Evolutionary conservation across 1,140 invertebrate genomes (phyloP), one percentile per base, ranked within the genome.

Genomic region (Neodiprion fabricii): DNA sequence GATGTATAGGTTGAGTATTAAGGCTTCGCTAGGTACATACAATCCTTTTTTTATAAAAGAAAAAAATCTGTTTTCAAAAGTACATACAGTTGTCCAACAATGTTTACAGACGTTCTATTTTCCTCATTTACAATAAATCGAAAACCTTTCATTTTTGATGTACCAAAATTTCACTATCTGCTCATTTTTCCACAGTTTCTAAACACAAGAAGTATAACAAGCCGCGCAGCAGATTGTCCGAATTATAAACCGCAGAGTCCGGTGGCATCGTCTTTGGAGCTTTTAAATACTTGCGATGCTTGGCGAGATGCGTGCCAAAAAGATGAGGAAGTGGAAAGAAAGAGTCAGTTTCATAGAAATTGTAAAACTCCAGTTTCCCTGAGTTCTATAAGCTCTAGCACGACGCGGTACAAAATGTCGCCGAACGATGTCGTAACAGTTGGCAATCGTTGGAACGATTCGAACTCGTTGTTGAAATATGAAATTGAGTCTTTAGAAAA

Each of bases 401-500:
- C 7, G 61, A 65, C 5, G 17, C 61, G 17, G 17, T 65, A 65
- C 17, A 11, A 69, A 23, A 69, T 69, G 7, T 21, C 40, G 10
- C 23, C 40, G 14, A 7, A 69, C 7, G 67, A 17, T 68, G 47
- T 40, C 23, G 66, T 69, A 10, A 28, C 73, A 40, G 5, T 5
- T 40, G 28, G 28, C 28, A 40, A 40, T 40, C 28, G 28, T 11
- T 47, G 68, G 9, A 49, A 21, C 17, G 70, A 75, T 1, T 4
- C 47, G 3, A 61, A 68, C 17, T 61, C 53, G 48, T 12, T 9
- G 9, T 28, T 70, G 2, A 23, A 5, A 66, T 7, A 53, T 69
- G 48, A 67, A 23, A 50, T 67, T 61, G 70, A 72, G 61, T 70
- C 75, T 9, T 47, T 75, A 50, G 61, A 77, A 70, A 71, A 73